Base-by-base conservation (phyloP, 2,113 vertebrate genomes). In the Bos indicus region DNA sequence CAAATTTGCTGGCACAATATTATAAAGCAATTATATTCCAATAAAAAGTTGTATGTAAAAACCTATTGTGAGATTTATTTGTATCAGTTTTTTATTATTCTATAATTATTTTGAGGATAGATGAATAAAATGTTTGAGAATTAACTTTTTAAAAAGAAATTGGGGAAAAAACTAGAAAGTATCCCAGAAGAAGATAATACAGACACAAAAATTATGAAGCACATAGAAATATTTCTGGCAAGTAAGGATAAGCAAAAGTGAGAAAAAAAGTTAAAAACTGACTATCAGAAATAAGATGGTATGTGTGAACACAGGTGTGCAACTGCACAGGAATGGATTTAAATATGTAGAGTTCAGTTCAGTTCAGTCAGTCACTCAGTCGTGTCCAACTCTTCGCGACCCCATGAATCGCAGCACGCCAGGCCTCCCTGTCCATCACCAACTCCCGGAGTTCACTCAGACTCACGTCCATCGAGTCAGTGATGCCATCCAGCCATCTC, bases 91-190 rank as follows among this genome's bases (percentile, higher is more conserved):
- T 10, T 85, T 54, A 64, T 3, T 46, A 64, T 59, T 82, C 59
- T 36, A 10, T 62, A 56, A 86, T 57, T 74, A 54, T 46, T 93
- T 91, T 64, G 67, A 84, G 23, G 87, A 54, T 54, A 56, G 60
- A 81, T 54, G 33, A 71, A n/a, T 88, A 74, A 86, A 83, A 64
- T 62, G 0, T 52, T 57, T 52, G 9, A 10, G 8, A 60, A 89
- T 26, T 67, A 77, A 62, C 36, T 17, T 51, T 62, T 80, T 83
- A 64, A 21, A 64, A 21, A 94, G 28, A 94, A 81, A 88, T 83
- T 52, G 40, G 26, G 43, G 26, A 15, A 40, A 51, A 26, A 90
- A 26, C 7, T 19, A 67, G 10, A 67, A 36, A 78, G 23, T 82
- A 82, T 1, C 13, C 12, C 19, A 91, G 46, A 88, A 64, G 9